Conservation (phyloP, 2,797 vertebrate species). For the Fringilla coelebs region DNA sequence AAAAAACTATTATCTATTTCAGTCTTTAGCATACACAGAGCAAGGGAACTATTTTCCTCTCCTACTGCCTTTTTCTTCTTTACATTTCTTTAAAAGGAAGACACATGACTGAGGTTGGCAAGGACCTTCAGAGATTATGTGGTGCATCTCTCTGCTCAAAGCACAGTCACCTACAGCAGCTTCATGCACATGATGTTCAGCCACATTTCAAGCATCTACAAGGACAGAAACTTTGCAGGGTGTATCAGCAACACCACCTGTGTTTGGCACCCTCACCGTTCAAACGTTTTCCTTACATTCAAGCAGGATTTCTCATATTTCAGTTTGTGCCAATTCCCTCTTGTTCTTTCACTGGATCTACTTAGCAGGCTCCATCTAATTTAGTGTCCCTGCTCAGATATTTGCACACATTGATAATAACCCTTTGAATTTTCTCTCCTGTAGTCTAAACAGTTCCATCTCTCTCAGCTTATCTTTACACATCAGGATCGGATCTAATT, state of each 20-base stretch:
- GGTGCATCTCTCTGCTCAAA: not conserved
- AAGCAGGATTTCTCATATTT: not conserved
- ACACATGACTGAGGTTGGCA: not conserved
- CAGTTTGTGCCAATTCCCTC: not conserved
- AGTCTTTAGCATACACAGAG: not conserved
- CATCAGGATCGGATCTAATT: not conserved
- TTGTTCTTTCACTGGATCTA: not conserved
- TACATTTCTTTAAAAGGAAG: not conserved
- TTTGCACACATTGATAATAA: not conserved
- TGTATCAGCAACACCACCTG: not conserved
- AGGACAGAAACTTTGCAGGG: fast-evolving
- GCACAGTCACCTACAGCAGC: not conserved
- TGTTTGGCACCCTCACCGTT: not conserved
- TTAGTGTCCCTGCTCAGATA: not conserved
- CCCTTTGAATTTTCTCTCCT: not conserved
- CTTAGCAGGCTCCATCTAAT: not conserved
- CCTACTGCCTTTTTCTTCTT: not conserved
- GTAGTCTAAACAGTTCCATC: not conserved
- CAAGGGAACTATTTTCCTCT: not conserved
- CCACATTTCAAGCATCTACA: fast-evolving
- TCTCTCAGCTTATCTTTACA: not conserved
- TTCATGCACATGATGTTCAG: not conserved
- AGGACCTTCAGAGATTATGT: not conserved
- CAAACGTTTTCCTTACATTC: not conserved
- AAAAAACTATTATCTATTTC: not conserved